Evolutionary conservation across 92 coral and sea anemone species (phyloP).

Genomic region (Diadumene lineata): DNA sequence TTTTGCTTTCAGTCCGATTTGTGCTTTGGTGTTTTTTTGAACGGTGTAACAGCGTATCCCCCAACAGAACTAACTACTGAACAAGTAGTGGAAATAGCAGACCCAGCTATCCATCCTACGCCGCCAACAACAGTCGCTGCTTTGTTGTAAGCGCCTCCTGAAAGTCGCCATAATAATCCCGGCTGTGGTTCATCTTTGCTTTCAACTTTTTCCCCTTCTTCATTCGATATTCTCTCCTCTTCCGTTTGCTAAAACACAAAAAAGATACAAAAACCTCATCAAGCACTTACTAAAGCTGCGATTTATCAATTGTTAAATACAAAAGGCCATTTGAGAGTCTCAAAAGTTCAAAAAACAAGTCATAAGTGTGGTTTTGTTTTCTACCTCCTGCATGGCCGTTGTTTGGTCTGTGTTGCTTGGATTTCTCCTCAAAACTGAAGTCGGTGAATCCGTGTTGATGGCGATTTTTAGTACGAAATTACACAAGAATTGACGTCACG

Average conservation of each 20-base stretch:
- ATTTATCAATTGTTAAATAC: background rate
- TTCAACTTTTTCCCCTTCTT: slow-evolving; percentile 27
- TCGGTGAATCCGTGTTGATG: background rate
- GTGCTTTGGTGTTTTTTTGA: slow-evolving; percentile 76
- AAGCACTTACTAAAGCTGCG: background rate
- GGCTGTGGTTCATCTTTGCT: slow-evolving; percentile 33
- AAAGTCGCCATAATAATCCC: slow-evolving; percentile 80
- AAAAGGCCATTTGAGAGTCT: background rate
- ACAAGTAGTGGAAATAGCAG: slow-evolving; percentile 86
- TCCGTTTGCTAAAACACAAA: slow-evolving; percentile 10
- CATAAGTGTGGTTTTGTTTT: background rate
- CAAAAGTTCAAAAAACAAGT: background rate
- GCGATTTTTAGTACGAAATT: background rate
- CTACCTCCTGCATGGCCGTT: slow-evolving; percentile 36
- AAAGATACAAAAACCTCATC: background rate
- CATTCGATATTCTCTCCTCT: slow-evolving; percentile 14
- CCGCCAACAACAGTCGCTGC: slow-evolving; percentile 95
- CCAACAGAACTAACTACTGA: slow-evolving; percentile 79
- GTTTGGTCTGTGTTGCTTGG: background rate
- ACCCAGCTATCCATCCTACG: slow-evolving; percentile 97
- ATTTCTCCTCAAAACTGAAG: slow-evolving; percentile 1
- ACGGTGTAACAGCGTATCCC: slow-evolving; percentile 82
- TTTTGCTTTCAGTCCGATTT: slow-evolving; percentile 70
- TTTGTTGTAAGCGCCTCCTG: slow-evolving; percentile 90
- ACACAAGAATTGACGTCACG: slow-evolving; percentile 8